Conservation (phyloP, 2,888 invertebrate genomes). For the Nesidiocoris tenuis region DNA sequence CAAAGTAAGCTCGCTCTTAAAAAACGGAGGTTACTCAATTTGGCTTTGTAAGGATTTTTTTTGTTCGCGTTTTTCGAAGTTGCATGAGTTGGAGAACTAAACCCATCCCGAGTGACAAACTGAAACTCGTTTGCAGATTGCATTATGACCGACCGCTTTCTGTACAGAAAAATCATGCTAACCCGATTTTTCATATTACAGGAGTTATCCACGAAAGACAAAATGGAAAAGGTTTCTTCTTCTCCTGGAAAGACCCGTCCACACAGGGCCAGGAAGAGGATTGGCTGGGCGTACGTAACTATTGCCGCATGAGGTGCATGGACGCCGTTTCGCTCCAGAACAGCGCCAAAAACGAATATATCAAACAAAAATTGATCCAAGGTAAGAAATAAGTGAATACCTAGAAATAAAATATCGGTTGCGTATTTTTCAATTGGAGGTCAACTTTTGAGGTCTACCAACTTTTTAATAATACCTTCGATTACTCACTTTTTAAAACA, state of each 20-base stretch:
- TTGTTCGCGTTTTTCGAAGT: no score
- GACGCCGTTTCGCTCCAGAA: conserved; percentile 84
- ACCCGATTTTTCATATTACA: conserved; percentile 48
- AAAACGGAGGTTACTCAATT: no score
- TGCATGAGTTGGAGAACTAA: no score
- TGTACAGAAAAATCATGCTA: not conserved
- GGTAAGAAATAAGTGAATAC: conserved; percentile 62
- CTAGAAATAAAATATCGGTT: no score
- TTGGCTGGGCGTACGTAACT: conserved; percentile 82
- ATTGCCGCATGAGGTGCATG: conserved; percentile 86
- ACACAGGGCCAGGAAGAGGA: conserved; percentile 74
- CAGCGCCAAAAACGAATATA: conserved; percentile 82
- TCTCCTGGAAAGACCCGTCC: conserved; percentile 80
- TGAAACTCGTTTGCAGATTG: no score
- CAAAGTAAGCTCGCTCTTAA: conserved; percentile 64
- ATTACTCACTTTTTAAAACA: no score
- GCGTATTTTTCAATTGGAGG: no score
- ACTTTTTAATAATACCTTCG: no score
- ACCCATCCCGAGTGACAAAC: no score
- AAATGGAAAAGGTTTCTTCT: conserved; percentile 75
- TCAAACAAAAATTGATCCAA: conserved; percentile 75
- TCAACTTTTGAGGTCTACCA: no score
- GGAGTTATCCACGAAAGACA: conserved; percentile 56
- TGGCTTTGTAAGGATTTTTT: no score
- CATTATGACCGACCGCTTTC: no score